A percentile compares a stretch with the other conserved stretches of the same genome.
These are phyloP conservation scores for Myrmophylax atrothorax DNA, from an alignment of 2,113 vertebrate genomes.

Conservation along the genomic window DNA sequence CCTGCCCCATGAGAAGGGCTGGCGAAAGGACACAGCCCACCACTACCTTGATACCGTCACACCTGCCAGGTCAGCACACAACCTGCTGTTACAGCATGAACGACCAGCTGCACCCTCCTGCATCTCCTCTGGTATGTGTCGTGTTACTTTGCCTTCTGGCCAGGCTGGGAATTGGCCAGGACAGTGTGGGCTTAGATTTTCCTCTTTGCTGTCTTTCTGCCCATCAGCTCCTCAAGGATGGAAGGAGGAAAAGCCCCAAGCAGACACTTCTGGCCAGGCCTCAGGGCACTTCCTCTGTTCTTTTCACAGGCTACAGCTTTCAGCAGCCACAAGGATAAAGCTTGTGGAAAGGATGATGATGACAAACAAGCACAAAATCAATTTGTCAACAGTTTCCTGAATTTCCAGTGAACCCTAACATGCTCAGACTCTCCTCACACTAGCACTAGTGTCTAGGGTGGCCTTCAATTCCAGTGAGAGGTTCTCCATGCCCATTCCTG, in stretches of 20 bases:
- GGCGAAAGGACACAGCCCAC: not conserved
- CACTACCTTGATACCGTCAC: not conserved
- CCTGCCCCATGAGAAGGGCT: not conserved
- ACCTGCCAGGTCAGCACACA: not conserved
- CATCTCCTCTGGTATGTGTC: rapidly evolving
- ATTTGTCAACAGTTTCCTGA: not conserved
- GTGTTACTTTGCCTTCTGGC: not conserved
- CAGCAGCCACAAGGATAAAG: not conserved
- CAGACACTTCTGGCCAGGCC: not conserved
- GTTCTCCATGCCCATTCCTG: not conserved
- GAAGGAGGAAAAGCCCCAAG: not conserved
- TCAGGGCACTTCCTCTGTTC: not conserved
- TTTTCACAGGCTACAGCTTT: not conserved
- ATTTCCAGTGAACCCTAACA: not conserved
- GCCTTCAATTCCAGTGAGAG: not conserved
- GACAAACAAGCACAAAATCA: not conserved
- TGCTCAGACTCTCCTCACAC: not conserved
- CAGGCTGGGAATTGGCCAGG: not conserved
- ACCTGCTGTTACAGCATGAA: not conserved
- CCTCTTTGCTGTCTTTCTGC: not conserved
- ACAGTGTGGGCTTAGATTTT: not conserved
- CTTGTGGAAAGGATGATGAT: not conserved
- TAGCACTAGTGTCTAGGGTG: not conserved
- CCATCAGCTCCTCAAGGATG: not conserved
- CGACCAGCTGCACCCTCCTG: not conserved